phyloP scores from a whole-genome alignment of 2,113 vertebrate species.

The Machaerirhynchus nigripectus region DNA sequence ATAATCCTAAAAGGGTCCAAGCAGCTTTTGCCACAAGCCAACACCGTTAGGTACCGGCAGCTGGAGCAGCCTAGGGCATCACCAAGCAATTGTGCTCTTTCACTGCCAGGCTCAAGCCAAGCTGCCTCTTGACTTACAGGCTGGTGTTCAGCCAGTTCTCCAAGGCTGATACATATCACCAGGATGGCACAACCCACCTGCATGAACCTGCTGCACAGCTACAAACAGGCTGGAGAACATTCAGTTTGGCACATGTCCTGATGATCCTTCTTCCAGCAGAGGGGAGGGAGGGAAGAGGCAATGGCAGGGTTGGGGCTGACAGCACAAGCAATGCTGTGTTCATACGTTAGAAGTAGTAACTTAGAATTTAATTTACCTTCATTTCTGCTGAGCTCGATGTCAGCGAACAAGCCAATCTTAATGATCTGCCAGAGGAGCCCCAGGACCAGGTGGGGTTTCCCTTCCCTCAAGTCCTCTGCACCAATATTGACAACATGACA shows the following conservation, averaged over 20 bases:
- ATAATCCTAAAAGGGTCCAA: not conserved
- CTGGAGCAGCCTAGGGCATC: not conserved
- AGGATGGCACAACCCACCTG: not conserved
- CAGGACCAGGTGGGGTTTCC: constrained; percentile 94
- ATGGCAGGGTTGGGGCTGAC: rapidly evolving
- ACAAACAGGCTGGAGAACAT: not conserved
- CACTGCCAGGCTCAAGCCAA: not conserved
- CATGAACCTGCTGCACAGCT: not conserved
- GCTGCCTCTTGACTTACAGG: not conserved
- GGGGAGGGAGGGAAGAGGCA: not conserved
- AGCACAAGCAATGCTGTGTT: rapidly evolving
- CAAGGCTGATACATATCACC: not conserved
- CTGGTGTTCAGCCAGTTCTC: not conserved
- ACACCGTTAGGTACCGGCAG: rapidly evolving
- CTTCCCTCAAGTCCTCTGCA: constrained; percentile 91
- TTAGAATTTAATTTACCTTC: constrained; percentile 78
- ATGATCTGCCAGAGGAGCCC: constrained; percentile 98
- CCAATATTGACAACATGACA: constrained; percentile 99
- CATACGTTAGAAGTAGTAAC: not conserved
- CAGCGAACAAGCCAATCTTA: constrained; percentile 94
- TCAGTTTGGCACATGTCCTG: not conserved
- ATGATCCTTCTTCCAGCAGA: not conserved
- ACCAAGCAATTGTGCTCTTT: not conserved
- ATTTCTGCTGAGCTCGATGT: constrained; percentile 94
- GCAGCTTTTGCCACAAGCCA: not conserved